Evolutionary conservation across 2,797 vertebrate genomes (phyloP), one percentile per base, ranked within the genome.

Genomic region (Sebastes alutus): DNA sequence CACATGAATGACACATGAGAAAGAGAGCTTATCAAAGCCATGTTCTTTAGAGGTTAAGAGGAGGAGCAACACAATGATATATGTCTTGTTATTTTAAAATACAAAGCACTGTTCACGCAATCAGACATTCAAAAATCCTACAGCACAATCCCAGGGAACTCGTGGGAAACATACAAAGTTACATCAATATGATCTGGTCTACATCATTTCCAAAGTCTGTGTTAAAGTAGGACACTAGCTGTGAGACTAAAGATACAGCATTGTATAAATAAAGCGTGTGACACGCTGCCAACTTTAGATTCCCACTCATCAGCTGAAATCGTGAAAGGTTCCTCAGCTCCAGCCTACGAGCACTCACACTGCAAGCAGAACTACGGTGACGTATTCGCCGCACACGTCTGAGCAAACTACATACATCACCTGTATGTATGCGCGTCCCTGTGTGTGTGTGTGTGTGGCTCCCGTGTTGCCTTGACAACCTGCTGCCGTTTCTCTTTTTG

Each of bases 401-500:
- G 38, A 76, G 79, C 55, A 33, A 76, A 75, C 62, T 25, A 52
- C 71, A 82, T 75, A 78, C 74, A 82, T 83, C 84, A 92, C 90
- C 90, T 92, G 81, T 46, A 35, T 68, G 38, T 52, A 3, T 75
- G 55, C 32, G 22, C 66, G 20, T 49, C 6, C 11, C 4, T 66
- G 77, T 69, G 65, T 55, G 66, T 62, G 80, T 23, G n/a, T n/a
- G 23, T 75, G 68, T 78, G 62, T 63, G 71, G 83, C 72, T 83
- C 67, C 75, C 3, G 60, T 72, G 93, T 94, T 94, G 85, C 93
- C 94, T 89, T 93, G 93, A 89, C 94, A 94, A 94, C 94, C 78
- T 52, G 56, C 82, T 88, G 62, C 83, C 52, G 71, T 91, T 91
- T 93, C 84, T 83, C 56, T 88, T 92, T 92, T 89, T 84, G 84